Evolutionary conservation across 92 coral and sea anemone species (phyloP).

Genomic region (Parazoanthus darwini): DNA sequence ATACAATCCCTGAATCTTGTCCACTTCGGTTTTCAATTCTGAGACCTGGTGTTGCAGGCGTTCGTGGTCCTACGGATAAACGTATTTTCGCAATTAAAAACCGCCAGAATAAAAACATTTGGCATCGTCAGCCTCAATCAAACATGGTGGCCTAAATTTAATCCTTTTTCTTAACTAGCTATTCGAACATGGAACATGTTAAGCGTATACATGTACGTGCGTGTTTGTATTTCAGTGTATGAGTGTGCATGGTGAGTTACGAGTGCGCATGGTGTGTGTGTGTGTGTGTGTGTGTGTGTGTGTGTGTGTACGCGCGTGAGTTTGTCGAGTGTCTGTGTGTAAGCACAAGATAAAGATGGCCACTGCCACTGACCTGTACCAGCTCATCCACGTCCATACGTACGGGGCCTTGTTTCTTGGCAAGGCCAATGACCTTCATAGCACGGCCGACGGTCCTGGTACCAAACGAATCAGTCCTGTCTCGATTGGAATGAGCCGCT

Average conservation of each 20-base stretch:
- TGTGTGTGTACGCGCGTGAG: neutral
- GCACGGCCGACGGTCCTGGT: constrained; percentile 64
- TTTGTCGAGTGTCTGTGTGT: neutral
- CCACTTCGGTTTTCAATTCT: constrained; percentile 80
- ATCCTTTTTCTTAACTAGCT: neutral
- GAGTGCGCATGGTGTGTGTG: too few species aligned
- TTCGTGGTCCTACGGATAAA: constrained; percentile 80
- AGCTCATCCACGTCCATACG: constrained; percentile 70
- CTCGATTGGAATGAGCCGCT: constrained; percentile 57
- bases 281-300: neutral
- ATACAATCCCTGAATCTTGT: constrained; percentile 85
- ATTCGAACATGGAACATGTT: neutral
- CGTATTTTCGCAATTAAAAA: neutral
- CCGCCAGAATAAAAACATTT: neutral
- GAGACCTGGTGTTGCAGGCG: constrained; percentile 90
- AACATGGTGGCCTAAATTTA: neutral
- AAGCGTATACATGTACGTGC: neutral
- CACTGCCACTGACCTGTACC: constrained; percentile 66
- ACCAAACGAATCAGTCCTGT: constrained; percentile 67
- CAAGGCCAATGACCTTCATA: constrained; percentile 69
- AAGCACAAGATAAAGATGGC: neutral
- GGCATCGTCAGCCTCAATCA: neutral
- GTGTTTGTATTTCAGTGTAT: too few species aligned
- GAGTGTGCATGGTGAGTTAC: neutral
- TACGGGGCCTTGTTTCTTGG: constrained; percentile 66